These are phyloP conservation scores for Sminthurinus aureus DNA, from an alignment of 2,888 invertebrate genomes.

Conservation along the genomic window DNA sequence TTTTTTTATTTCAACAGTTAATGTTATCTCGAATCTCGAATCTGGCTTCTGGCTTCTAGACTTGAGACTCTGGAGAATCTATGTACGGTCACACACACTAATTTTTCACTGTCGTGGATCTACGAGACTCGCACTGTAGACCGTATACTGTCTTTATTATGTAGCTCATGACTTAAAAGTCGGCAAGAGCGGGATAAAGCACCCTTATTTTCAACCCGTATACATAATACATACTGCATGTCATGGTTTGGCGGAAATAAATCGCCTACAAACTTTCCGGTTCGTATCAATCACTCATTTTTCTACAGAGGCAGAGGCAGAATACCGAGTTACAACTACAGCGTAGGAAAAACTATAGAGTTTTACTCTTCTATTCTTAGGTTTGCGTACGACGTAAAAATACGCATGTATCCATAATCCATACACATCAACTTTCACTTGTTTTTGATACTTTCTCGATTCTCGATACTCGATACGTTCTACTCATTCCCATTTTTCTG, in stretches of 20 bases:
- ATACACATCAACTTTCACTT: neutral
- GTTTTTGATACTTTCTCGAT: neutral
- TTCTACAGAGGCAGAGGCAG: neutral
- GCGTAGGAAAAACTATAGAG: too few relatives aligned
- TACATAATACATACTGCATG: too few relatives aligned
- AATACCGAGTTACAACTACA: too few relatives aligned
- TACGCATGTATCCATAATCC: neutral
- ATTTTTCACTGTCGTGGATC: slow-evolving; percentile 9
- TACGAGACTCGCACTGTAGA: too few relatives aligned
- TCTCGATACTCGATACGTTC: too few relatives aligned
- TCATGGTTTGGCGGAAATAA: neutral
- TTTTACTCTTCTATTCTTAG: too few relatives aligned
- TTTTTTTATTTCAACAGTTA: neutral
- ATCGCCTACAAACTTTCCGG: neutral
- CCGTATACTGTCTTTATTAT: neutral
- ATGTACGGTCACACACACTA: neutral
- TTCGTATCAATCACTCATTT: slow-evolving; percentile 14
- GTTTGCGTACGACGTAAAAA: too few relatives aligned
- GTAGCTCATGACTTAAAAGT: neutral
- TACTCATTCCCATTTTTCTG: too few relatives aligned
- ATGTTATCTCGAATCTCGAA: neutral
- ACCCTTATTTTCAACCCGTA: too few relatives aligned
- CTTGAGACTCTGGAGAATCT: neutral
- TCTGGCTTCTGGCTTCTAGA: neutral
- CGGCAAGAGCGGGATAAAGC: neutral